Evolutionary conservation across 2,113 vertebrate genomes (phyloP), one percentile per base, ranked within the genome.

Genomic region (Fregetta grallaria): DNA sequence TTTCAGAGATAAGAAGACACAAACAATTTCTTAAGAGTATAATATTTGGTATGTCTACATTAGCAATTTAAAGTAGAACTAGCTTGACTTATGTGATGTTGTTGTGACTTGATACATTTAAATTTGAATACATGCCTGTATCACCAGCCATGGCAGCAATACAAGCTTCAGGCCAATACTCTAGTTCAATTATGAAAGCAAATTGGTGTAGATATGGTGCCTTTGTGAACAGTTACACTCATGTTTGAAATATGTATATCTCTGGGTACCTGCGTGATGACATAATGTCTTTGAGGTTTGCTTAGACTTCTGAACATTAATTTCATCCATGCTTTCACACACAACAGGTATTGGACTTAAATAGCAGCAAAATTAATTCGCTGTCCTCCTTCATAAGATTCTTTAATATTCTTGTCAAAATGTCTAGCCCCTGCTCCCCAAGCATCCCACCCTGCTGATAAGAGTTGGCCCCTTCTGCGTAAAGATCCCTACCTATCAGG

Each of bases 341-440:
- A 9, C 0, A 1, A 53, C n/a, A 50, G 8, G 13, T 62, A 50
- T 19, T 18, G 7, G n/a, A 59, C 44, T 63, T 81, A 40, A 40
- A 52, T 18, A 94, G 47, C 53, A 67, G 40, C 30, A 62, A 68
- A 74, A 71, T 34, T 20, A 42, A 76, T 47, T 65, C 1, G 3
- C 38, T 58, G 10, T 70, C 22, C 34, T 75, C 36, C 44, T 90
- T 81, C 30, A 71, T 18, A 86, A 36, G n/a, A 15, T 71, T 59
- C 59, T 70, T 38, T 50, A 38, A 34, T 58, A 34, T 34, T 65
- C 14, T 63, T 44, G 52, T 45, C 17, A 61, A 83, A 73, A 88
- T 38, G 1, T 42, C 22, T 23, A 15, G 13, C 19, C 5, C 62
- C 7, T 8, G 4, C 25, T 4, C 2, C 2, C 3, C 22, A 36